Evolutionary conservation across 64 coral and sea anemone species (phyloP), one percentile per base, ranked within the genome.

Genomic region (Stylophora pistillata): DNA sequence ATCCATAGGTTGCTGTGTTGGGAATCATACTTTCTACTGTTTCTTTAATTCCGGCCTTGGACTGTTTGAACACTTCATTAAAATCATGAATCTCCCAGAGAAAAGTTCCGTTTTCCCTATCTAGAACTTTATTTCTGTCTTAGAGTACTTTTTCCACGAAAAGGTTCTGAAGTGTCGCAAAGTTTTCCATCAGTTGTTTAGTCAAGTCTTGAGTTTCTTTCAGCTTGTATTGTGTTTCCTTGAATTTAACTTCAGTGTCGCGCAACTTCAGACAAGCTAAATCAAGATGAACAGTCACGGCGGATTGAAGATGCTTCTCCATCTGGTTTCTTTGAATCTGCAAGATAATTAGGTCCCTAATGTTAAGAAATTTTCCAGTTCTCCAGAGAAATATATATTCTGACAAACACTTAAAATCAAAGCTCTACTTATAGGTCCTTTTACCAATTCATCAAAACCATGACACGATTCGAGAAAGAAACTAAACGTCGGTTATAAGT

Each of bases 211-310:
- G 23, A 15, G n/a, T 78, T 78, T 78, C 75, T 27, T 56, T 53
- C 5, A 78, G 47, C 55, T 77, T 55, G n/a, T n/a, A 55, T 54
- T 37, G 53, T 47, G 37, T 56, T 37, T 77, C 74, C 27, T 18
- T 77, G 15, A 77, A 77, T 52, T 77, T 52, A 13, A 55, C 47
- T 21, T 56, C 41, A 11, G 74, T 77, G 13, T 20, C 55, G 52
- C 26, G 74, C 21, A 77, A 55, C 75, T 28, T 56, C 21, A 78
- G 2, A 28, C 75, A 78, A 78, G 75, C 75, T 23, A 78, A 15
- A 53, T 78, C 75, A 56, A 78, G 75, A 28, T 78, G 75, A 30
- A 55, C 10, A 14, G 52, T 55, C 10, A 25, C 9, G 13, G 53
- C 9, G 26, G 75, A 56, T 52, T 78, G 37, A 11, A 78, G 53